Percentiles rank a stretch among this genome's conserved stretches.
Conservation (phyloP, 2,888 invertebrate genomes). For the Hypena proboscidalis region DNA sequence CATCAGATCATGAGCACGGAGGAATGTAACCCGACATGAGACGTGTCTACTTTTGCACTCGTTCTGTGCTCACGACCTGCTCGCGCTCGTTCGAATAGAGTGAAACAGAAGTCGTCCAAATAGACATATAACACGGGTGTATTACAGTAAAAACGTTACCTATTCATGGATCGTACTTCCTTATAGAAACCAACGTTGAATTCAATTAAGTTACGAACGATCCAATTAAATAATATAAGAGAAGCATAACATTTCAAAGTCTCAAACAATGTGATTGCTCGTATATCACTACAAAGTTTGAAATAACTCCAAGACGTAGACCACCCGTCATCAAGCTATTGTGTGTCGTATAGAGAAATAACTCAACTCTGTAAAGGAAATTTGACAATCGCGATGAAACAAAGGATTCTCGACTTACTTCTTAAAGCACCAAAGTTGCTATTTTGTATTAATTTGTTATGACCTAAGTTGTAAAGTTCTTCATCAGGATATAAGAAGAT, state of each 20-base stretch:
- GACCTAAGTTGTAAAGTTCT: constrained; percentile 13
- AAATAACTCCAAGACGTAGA: constrained; percentile 22
- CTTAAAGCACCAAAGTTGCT: constrained; percentile 15
- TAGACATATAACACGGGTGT: too few relatives aligned
- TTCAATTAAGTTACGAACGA: too few relatives aligned
- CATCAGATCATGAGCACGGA: too few relatives aligned
- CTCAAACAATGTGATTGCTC: constrained; percentile 15
- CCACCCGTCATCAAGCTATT: constrained; percentile 33
- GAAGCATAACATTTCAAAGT: not conserved
- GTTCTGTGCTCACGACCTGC: too few relatives aligned
- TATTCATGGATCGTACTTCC: too few relatives aligned
- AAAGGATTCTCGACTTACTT: constrained; percentile 23
- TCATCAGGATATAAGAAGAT: constrained; percentile 30
- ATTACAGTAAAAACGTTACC: too few relatives aligned
- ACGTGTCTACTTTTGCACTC: too few relatives aligned
- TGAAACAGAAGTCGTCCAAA: too few relatives aligned
- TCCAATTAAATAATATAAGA: too few relatives aligned
- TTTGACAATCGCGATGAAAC: constrained; percentile 30
- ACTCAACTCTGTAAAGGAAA: constrained; percentile 41
- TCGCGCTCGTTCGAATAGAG: too few relatives aligned
- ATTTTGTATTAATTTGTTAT: constrained; percentile 25
- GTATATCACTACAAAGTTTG: constrained; percentile 25
- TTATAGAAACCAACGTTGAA: too few relatives aligned
- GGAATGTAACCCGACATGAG: too few relatives aligned
- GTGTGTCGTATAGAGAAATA: constrained; percentile 31